Percentiles rank a stretch among this genome's conserved stretches.
Evolutionary conservation across 2,888 invertebrate species (phyloP).

Genomic region (Hecatera dysodea): DNA sequence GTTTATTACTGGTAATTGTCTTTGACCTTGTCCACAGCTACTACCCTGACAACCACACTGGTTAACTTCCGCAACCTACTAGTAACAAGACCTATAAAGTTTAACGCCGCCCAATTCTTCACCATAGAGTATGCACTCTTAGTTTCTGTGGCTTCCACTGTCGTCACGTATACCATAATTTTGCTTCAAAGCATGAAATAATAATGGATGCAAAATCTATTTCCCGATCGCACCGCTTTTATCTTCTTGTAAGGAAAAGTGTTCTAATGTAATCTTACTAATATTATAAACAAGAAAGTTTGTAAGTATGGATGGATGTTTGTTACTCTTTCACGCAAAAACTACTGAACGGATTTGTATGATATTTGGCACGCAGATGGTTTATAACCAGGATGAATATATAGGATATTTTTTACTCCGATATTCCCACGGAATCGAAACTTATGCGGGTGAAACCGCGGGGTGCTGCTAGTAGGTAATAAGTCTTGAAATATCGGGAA

Average conservation of each 20-base stretch:
- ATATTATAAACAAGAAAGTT: no score
- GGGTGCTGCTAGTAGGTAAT: no score
- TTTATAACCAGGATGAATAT: no score
- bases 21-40: conserved; percentile 43
- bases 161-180: conserved; percentile 79
- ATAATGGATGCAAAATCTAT: background rate
- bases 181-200: conserved; percentile 65
- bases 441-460: no score
- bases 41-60: conserved; percentile 43
- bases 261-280: no score
- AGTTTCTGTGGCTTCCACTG: conserved; percentile 73
- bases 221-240: background rate
- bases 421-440: no score
- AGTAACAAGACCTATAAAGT: conserved; percentile 64
- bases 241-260: background rate
- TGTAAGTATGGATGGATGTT: no score
- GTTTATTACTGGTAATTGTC: background rate
- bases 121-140: conserved; percentile 73
- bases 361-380: no score
- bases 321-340: no score
- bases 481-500: no score
- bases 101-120: conserved; percentile 75
- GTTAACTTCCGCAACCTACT: conserved; percentile 62
- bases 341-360: no score
- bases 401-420: no score